phyloP scores from a whole-genome alignment of 1,140 invertebrate species.

The Neelides sp. region DNA sequence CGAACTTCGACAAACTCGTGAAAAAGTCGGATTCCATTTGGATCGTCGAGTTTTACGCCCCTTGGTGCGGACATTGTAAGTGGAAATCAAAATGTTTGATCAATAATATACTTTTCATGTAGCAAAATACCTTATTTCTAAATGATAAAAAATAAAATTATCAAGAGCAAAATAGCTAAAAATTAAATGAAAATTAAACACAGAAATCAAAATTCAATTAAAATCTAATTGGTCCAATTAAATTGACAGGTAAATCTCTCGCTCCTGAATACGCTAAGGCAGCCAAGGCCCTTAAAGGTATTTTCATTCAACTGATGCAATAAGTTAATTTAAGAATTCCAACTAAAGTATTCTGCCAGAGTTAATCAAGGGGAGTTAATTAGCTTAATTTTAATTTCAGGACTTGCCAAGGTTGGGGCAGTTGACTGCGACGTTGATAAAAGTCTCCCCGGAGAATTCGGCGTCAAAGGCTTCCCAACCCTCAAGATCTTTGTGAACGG shows the following conservation, averaged over 20 bases:
- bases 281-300: constrained; percentile 70
- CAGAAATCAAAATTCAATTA: too few species aligned
- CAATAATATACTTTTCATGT: too few species aligned
- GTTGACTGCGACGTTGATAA: constrained; percentile 84
- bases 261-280: constrained; percentile 80
- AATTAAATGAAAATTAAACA: too few species aligned
- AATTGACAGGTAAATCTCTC: constrained; percentile 60
- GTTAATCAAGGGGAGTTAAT: too few species aligned
- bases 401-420: constrained; percentile 83
- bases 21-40: constrained; percentile 71
- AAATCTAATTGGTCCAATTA: too few species aligned
- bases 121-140: too few species aligned
- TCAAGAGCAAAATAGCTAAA: too few species aligned
- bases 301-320: neutral
- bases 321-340: too few species aligned
- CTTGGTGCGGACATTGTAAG: constrained; percentile 61
- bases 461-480: constrained; percentile 84
- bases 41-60: constrained; percentile 89
- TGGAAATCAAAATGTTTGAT: constrained; percentile 21
- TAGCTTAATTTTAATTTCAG: constrained; percentile 43
- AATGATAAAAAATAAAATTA: too few species aligned
- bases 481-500: constrained; percentile 86
- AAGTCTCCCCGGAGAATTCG: constrained; percentile 63
- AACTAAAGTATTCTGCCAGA: too few species aligned
- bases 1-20: constrained; percentile 80